These are phyloP conservation scores for Mechanitis mazaeus DNA, from an alignment of 2,888 invertebrate genomes.

Conservation along the genomic window DNA sequence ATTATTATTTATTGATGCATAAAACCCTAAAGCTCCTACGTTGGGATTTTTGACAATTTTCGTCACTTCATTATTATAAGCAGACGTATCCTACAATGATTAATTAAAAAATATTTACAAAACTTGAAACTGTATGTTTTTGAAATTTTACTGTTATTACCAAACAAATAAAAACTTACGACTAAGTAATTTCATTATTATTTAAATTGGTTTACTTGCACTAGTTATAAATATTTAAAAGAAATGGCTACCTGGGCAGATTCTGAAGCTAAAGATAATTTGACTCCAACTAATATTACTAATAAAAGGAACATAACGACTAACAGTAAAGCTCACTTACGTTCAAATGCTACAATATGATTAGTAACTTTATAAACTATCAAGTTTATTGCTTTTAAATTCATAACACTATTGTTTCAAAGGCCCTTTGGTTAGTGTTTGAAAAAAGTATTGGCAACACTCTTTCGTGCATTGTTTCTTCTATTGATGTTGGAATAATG, in stretches of 20 bases:
- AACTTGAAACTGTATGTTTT: constrained; percentile 1
- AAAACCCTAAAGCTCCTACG: constrained; percentile 21
- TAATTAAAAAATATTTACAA: background rate
- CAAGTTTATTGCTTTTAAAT: constrained; percentile 32
- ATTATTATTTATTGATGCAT: constrained; percentile 20
- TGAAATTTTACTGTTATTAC: no score
- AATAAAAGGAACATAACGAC: constrained; percentile 27
- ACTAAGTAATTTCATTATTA: no score
- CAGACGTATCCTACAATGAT: constrained; percentile 24
- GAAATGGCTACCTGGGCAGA: constrained; percentile 22
- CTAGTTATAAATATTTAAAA: background rate
- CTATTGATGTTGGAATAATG: no score
- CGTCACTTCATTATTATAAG: constrained; percentile 10
- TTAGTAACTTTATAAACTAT: constrained; percentile 41
- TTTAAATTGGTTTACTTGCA: no score
- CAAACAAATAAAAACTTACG: no score
- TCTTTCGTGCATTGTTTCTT: background rate
- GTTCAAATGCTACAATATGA: constrained; percentile 7
- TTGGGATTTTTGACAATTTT: constrained; percentile 13
- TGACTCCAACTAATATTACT: constrained; percentile 20
- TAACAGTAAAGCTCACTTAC: constrained; percentile 1
- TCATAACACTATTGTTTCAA: constrained; percentile 49
- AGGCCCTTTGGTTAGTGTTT: constrained; percentile 26
- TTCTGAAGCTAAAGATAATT: constrained; percentile 20
- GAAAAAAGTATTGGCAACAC: constrained; percentile 19